Percentiles rank a stretch among this genome's conserved stretches.
Evolutionary conservation across 2,113 vertebrate genomes (phyloP).

Genomic region (Prietella phreatophila): DNA sequence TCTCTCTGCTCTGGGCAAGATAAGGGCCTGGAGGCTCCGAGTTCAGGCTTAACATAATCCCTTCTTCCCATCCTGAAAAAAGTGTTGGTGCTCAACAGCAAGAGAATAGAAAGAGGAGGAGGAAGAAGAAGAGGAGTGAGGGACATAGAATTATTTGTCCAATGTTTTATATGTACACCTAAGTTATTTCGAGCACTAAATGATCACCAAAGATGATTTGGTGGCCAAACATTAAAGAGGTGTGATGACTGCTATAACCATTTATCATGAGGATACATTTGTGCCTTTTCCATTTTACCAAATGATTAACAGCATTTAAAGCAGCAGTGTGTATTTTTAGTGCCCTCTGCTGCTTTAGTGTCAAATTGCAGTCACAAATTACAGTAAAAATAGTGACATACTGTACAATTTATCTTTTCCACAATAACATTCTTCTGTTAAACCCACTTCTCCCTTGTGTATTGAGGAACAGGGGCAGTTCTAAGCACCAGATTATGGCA

Average conservation of each 20-base stretch:
- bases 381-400: background rate
- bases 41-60: constrained; percentile 39
- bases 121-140: constrained; percentile 18
- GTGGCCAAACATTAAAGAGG: background rate
- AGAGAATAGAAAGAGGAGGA: constrained; percentile 43
- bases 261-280: background rate
- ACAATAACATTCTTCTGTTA: background rate
- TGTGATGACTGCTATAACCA: background rate
- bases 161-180: background rate
- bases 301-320: background rate
- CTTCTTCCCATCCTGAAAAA: constrained; percentile 24
- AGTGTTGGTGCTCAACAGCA: background rate
- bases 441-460: background rate
- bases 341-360: background rate
- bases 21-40: constrained; percentile 29
- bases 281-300: background rate
- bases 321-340: background rate
- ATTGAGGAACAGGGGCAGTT: background rate
- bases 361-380: background rate
- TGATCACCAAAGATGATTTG: background rate
- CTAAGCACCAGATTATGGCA: background rate
- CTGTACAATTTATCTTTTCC: background rate
- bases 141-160: background rate
- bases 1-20: constrained; percentile 23
- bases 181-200: background rate